Evolutionary conservation across 2,797 vertebrate genomes (phyloP), one percentile per base, ranked within the genome.

Genomic region (Acanthurus tractus): DNA sequence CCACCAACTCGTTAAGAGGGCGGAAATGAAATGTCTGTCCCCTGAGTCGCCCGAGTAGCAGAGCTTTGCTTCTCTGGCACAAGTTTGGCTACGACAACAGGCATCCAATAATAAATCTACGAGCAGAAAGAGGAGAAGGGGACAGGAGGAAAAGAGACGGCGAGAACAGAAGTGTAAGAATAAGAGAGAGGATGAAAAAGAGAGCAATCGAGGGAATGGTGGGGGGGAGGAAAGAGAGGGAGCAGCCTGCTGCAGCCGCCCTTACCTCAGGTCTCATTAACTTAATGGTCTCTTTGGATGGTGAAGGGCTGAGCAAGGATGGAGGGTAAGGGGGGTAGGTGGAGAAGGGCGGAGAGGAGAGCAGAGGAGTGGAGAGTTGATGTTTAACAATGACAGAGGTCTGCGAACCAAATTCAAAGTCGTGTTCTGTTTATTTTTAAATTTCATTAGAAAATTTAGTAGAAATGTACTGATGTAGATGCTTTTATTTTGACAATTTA

Each of bases 11-110:
- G 96, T 97, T 97, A 97, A 96, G 95, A 95, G 94, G 96, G 95
- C 95, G 96, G 97, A 98, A 98, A 98, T 99, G 95, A 98, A 97
- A 97, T 93, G 96, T 97, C 96, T 96, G 83, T 92, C 90, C 91
- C 86, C 66, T 38, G 90, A 90, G 89, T 74, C 29, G 29, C 29
- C 90, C 78, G 92, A 96, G 96, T 38, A 73, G 81, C 86, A 78
- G 79, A 78, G 87, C 83, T 83, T 78, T 76, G 85, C 86, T 74
- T 70, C 76, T 76, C 80, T 70, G 70, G 76, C 79, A 78, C 81
- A 90, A 85, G 78, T 92, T 90, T 84, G 79, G 62, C 49, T 59
- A 82, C 56, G 45, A 75, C 74, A 79, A 63, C 81, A 70, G 57
- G 44, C 76, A 52, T 68, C 69, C 65, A 64, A 76, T 84, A 84